Evolutionary conservation across 2,113 vertebrate genomes (phyloP).

Genomic region (Lagopus muta): DNA sequence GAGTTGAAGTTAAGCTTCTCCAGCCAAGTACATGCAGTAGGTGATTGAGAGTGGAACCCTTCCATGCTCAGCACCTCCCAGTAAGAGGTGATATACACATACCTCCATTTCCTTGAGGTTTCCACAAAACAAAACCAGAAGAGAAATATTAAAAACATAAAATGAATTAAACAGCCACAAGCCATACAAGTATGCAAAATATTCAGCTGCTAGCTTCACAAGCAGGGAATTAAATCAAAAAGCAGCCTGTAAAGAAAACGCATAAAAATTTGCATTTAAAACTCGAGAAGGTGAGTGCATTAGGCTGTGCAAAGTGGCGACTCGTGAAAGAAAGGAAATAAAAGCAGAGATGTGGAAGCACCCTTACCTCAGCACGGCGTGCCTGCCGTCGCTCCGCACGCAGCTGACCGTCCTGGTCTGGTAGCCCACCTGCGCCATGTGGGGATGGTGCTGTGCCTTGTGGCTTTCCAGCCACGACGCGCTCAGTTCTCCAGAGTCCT

Average conservation of each 20-base stretch:
- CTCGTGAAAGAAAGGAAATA: background rate
- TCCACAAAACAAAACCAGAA: background rate
- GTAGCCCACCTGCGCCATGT: slow-evolving; percentile 88
- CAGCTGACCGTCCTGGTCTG: slow-evolving; percentile 90
- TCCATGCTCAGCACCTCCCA: background rate
- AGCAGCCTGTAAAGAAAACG: background rate
- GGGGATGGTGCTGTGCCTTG: slow-evolving; percentile 50
- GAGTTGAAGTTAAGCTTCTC: background rate
- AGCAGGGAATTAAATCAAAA: background rate
- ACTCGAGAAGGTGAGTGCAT: accelerated
- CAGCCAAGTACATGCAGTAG: background rate
- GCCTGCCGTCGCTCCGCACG: slow-evolving; percentile 87
- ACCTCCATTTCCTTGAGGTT: background rate
- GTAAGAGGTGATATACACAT: background rate
- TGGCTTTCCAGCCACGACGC: slow-evolving; percentile 61
- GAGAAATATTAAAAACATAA: slow-evolving; percentile 32
- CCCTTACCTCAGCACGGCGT: slow-evolving; percentile 87
- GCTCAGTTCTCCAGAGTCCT: slow-evolving; percentile 79
- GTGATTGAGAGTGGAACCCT: background rate
- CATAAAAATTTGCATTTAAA: background rate
- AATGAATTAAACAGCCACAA: background rate
- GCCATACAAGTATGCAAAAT: background rate
- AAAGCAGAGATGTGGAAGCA: background rate
- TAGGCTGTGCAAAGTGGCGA: background rate
- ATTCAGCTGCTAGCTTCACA: background rate